phyloP scores from a whole-genome alignment of 2,113 vertebrate genomes.

The Chrysemys picta region DNA sequence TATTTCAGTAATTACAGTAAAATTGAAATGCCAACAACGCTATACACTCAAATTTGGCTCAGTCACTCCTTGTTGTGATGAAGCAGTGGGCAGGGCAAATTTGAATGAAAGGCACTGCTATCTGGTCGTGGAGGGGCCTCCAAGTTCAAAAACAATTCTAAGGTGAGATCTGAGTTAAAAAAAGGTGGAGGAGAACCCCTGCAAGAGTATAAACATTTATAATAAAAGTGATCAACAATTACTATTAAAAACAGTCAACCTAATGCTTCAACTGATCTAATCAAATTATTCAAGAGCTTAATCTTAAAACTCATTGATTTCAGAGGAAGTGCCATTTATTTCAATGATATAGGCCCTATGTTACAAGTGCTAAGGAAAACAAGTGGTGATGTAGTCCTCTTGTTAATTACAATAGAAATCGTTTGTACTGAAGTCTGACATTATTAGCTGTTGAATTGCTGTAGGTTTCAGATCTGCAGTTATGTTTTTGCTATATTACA shows the following conservation, averaged over 20 bases:
- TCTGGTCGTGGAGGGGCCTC: background rate
- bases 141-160: background rate
- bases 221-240: background rate
- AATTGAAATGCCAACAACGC: background rate
- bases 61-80: background rate
- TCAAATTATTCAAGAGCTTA: background rate
- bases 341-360: background rate
- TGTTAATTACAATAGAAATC: background rate
- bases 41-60: background rate
- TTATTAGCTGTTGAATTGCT: background rate
- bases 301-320: background rate
- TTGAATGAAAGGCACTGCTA: background rate
- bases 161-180: background rate
- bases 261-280: background rate
- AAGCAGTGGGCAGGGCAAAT: background rate
- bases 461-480: background rate
- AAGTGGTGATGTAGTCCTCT: rapidly evolving
- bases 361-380: background rate
- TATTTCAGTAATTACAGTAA: background rate
- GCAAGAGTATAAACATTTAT: background rate
- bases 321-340: background rate
- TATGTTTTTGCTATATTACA: slow-evolving; percentile 35
- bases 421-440: background rate
- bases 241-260: background rate
- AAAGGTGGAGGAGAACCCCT: background rate